Evolutionary conservation across 2,888 invertebrate species (phyloP), one percentile per base, ranked within the genome.

Genomic region (Hetaerina titia): DNA sequence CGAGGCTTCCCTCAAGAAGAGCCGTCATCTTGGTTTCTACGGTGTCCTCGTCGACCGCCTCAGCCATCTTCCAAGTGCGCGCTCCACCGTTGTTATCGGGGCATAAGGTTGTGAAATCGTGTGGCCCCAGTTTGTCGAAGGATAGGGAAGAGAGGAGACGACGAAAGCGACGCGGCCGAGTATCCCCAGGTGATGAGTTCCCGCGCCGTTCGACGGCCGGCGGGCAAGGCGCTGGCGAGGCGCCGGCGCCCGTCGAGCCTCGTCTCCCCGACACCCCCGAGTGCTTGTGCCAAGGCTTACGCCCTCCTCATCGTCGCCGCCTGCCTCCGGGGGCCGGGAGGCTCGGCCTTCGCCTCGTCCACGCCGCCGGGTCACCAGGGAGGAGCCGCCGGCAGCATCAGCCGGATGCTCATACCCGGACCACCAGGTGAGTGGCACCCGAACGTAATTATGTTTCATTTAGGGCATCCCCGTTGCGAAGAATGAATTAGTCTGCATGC

Each of bases 281-380:
- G n/a, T 69, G 92, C 69, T 74, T 64, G 92, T 56, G 92, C 92
- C 25, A 74, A 64, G 92, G 92, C 69, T 45, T 92, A 92, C 92
- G 56, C 92, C 56, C n/a, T 92, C 9, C 92, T 92, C 92, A 92
- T 92, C 92, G 22, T 92, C 56, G 92, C 92, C 56, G 64, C 92
- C 56, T 92, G 64, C 92, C 45, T 90, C 11, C 25, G 90, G 64
- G 92, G 92, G 17, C 92, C 92, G 1, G 81, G 25, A 11, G 69
- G n/a, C 22, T 56, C 45, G 9, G 56, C 92, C 11, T 69, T 92
- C 64, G 19, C 92, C 13, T 45, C 92, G 4, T 56, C 92, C 22
- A 92, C 92, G 11, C 64, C 92, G 6, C 92, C 92, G 9, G 92
- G 92, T 22, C 92, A 92, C 56, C 92, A 92, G n/a, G 92, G 92